Conservation (phyloP, 1,140 invertebrate genomes). For the Adoxophyes honmai region DNA sequence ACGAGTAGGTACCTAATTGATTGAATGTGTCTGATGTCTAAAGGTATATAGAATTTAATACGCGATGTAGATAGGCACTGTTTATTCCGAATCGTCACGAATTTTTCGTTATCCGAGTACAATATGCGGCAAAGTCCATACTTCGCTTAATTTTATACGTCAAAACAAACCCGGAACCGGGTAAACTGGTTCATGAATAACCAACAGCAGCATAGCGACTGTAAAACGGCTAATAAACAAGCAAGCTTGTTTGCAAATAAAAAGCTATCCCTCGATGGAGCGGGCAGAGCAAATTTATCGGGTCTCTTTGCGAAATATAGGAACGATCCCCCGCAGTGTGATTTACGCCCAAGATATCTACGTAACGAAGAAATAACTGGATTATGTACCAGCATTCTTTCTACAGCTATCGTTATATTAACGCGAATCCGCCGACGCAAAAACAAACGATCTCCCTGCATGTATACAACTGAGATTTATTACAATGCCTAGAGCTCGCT, state of each 20-base stretch:
- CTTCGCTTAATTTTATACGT: neutral
- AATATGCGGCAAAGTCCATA: too few relatives aligned
- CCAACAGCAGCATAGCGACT: slow-evolving; percentile 10
- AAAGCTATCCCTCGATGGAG: slow-evolving; percentile 45
- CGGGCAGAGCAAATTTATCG: slow-evolving; percentile 48
- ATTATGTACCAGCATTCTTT: slow-evolving; percentile 26
- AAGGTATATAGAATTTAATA: too few relatives aligned
- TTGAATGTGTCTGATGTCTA: too few relatives aligned
- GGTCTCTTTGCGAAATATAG: slow-evolving; percentile 45
- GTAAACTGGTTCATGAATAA: slow-evolving; percentile 7
- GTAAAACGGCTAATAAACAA: slow-evolving; percentile 51
- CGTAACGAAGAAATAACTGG: slow-evolving; percentile 47
- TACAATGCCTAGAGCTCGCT: neutral
- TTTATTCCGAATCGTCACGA: too few relatives aligned
- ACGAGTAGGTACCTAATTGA: too few relatives aligned
- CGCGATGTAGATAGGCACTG: too few relatives aligned
- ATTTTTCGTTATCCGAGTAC: too few relatives aligned
- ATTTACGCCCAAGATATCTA: slow-evolving; percentile 41
- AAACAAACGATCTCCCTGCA: neutral
- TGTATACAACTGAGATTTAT: neutral
- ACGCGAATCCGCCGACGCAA: neutral
- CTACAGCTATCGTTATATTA: neutral
- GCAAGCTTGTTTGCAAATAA: slow-evolving; percentile 50
- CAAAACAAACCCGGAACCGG: neutral
- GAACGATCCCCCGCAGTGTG: slow-evolving; percentile 38